Percentiles rank a stretch among this genome's conserved stretches.
These are phyloP conservation scores for Acronicta aceris DNA, from an alignment of 2,888 invertebrate species.

Conservation along the genomic window DNA sequence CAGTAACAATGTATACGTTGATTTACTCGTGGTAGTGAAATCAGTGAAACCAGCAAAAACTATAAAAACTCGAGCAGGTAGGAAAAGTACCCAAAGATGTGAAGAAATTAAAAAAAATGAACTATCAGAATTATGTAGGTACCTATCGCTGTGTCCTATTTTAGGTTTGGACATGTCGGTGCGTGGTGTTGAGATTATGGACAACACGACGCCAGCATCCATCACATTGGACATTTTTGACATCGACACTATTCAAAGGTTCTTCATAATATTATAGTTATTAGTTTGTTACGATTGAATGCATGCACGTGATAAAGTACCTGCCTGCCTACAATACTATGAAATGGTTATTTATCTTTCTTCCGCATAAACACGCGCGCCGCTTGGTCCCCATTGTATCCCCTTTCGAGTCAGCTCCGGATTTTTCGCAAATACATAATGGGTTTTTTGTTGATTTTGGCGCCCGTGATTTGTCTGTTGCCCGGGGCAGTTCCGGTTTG, in stretches of 20 bases:
- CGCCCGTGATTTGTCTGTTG: no score
- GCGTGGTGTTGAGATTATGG: slow-evolving; percentile 91
- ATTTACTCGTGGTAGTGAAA: slow-evolving; percentile 92
- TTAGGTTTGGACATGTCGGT: slow-evolving; percentile 87
- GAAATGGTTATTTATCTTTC: no score
- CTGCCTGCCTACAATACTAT: no score
- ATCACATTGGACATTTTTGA: slow-evolving; percentile 91
- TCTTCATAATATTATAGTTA: slow-evolving; percentile 19
- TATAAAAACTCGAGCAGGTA: slow-evolving; percentile 90
- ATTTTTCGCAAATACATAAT: no score
- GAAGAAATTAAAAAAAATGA: no score
- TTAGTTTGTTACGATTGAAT: background rate
- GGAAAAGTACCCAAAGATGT: background rate
- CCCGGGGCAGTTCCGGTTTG: no score
- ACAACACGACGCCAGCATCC: slow-evolving; percentile 90
- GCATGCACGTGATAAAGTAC: no score
- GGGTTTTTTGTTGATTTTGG: no score
- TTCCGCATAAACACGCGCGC: no score
- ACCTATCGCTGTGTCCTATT: slow-evolving; percentile 16
- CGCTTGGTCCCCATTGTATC: no score
- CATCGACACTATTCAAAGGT: slow-evolving; percentile 91
- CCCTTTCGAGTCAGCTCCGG: no score
- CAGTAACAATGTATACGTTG: slow-evolving; percentile 86
- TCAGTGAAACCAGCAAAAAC: slow-evolving; percentile 90
- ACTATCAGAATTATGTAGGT: no score